Conservation (phyloP, 2,113 vertebrate genomes). For the Thalassarche chlororhynchos region DNA sequence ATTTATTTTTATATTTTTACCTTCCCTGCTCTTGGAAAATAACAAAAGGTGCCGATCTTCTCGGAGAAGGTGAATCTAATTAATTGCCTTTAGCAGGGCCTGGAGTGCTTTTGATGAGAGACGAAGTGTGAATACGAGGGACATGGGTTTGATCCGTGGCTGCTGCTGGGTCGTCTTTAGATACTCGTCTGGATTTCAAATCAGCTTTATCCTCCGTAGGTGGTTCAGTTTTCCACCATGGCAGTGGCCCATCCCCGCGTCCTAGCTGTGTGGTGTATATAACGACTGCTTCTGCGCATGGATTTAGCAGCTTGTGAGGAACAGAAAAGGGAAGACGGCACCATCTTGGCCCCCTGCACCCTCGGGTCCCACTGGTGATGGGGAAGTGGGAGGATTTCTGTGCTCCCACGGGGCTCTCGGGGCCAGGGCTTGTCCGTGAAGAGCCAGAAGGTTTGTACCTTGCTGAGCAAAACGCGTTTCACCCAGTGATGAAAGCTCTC, state of each 20-base stretch:
- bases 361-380: accelerated
- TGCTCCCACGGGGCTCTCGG: accelerated
- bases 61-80: background rate
- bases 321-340: background rate
- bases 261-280: accelerated
- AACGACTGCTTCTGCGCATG: background rate
- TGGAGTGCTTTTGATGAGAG: background rate
- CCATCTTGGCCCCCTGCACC: background rate
- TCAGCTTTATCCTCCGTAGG: background rate
- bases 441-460: background rate
- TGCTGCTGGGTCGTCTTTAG: background rate
- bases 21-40: background rate
- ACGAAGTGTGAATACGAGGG: accelerated
- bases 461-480: accelerated
- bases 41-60: background rate
- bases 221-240: background rate
- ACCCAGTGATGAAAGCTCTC: background rate
- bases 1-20: background rate
- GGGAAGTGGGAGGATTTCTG: background rate
- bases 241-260: background rate
- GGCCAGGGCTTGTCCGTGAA: background rate
- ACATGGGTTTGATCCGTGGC: background rate
- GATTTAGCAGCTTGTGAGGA: background rate
- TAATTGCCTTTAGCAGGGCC: background rate
- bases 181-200: background rate